Percentiles rank a stretch among this genome's conserved stretches.
Evolutionary conservation across 2,888 invertebrate genomes (phyloP).

Genomic region (Athalia cordata): DNA sequence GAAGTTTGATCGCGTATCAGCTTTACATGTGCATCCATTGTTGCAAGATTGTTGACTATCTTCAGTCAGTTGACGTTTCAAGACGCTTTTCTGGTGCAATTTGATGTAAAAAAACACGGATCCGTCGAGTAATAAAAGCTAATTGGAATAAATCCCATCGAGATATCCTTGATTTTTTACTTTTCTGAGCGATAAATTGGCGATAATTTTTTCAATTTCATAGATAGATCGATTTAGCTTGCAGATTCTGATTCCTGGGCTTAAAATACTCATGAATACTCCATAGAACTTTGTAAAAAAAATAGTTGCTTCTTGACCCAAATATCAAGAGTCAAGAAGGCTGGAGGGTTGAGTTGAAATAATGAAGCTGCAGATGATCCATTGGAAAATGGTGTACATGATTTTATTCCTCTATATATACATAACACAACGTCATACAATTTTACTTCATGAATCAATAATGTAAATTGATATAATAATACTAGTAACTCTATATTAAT

Average conservation of each 20-base stretch:
- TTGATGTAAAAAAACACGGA: too few relatives aligned
- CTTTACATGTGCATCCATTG: too few relatives aligned
- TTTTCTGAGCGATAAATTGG: too few relatives aligned
- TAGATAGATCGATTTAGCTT: too few relatives aligned
- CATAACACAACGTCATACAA: constrained; percentile 64
- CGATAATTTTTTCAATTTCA: too few relatives aligned
- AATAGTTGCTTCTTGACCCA: too few relatives aligned
- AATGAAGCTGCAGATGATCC: constrained; percentile 28
- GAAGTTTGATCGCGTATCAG: too few relatives aligned
- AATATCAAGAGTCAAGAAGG: not conserved
- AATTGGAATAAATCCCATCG: too few relatives aligned
- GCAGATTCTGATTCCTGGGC: not conserved
- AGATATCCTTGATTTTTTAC: too few relatives aligned
- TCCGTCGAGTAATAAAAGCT: too few relatives aligned
- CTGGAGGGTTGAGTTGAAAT: constrained; percentile 7
- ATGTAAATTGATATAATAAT: constrained; percentile 59
- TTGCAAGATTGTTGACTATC: too few relatives aligned
- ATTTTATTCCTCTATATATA: constrained; percentile 63
- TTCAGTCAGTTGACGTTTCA: not conserved
- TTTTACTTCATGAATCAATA: constrained; percentile 57
- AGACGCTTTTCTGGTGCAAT: not conserved
- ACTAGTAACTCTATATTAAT: constrained; percentile 61
- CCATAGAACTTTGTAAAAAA: too few relatives aligned
- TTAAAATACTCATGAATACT: not conserved
- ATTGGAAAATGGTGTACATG: constrained; percentile 61